Evolutionary conservation across 2,797 vertebrate species (phyloP).

Genomic region (Alectoris magna): DNA sequence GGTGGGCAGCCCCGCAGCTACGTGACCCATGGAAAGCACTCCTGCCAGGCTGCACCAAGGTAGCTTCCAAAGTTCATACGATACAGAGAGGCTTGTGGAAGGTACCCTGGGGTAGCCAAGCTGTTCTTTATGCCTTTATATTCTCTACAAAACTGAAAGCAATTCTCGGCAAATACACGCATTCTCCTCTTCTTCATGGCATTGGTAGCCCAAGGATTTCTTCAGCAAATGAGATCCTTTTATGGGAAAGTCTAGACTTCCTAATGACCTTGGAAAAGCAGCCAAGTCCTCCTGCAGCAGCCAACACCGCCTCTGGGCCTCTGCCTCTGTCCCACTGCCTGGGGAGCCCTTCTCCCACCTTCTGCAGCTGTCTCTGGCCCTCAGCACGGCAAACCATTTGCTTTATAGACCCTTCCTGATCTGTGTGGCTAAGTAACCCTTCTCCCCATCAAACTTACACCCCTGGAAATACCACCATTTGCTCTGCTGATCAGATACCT

Average conservation of each 20-base stretch:
- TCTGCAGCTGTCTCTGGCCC: not conserved
- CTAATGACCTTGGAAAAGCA: constrained; percentile 55
- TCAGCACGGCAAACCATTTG: not conserved
- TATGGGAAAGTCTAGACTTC: constrained; percentile 64
- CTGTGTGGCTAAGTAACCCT: not conserved
- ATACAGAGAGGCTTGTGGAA: not conserved
- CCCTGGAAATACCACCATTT: not conserved
- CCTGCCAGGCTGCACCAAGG: not conserved
- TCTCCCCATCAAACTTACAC: not conserved
- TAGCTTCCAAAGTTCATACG: not conserved
- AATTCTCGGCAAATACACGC: not conserved
- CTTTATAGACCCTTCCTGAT: not conserved
- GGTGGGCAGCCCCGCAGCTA: not conserved
- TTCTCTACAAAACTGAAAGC: not conserved
- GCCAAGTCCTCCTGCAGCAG: constrained; percentile 38
- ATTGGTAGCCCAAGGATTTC: constrained; percentile 47
- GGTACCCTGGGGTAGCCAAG: not conserved
- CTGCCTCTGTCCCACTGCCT: constrained; percentile 50
- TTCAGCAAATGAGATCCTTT: constrained; percentile 39
- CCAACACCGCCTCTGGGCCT: constrained; percentile 11
- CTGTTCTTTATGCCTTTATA: not conserved
- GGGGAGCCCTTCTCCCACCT: not conserved
- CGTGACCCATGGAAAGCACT: not conserved
- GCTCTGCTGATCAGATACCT: not conserved
- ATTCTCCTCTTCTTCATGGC: not conserved